Base-by-base conservation (phyloP, 2,888 invertebrate genomes). In the Meteorus cinctellus region DNA sequence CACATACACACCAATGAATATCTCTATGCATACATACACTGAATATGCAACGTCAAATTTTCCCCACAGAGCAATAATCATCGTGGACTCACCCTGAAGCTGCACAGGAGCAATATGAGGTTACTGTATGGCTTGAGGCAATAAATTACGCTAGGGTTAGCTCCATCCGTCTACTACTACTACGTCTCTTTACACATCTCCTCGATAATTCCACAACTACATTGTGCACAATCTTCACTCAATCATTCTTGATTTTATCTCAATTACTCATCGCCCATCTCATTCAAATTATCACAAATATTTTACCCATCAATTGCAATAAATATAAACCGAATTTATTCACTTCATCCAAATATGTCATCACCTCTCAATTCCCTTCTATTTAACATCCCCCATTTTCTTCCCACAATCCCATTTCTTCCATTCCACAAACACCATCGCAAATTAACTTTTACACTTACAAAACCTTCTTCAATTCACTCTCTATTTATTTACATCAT, bases 111-210 rank as follows among this genome's bases (percentile, higher is more conserved):
- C 55, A 55, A 19, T 55, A 55, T 55, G 55, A 19, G 19, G 55
- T 55, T 10, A 55, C 55, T 55, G 8, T 55, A 19, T 41, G 41
- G 41, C n/a, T 19, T 36, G 36, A 36, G 63, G 65, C n/a, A 36
- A 65, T 65, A n/a, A 65, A 65, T 65, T 65, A 65, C 65, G 65
- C 19, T 19, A 24, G 65, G 65, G 55, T 55, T 24, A 55, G 19
- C 19, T 55, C 55, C 19, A 65, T 36, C 34, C n/a, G n/a, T 65
- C 19, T 36, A 65, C 65, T 24, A 24, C 24, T 24, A 6, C 65
- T 65, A n/a, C 36, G 34, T 34, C 65, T 63, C 63, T 34, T 31
- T 29, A 29, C 29, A 14, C 36, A 12, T 36, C 65, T 36, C 65
- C 65, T 36, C 27, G 8, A 36, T 34, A 19, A 65, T 36, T 36